Evolutionary conservation across 92 coral and sea anemone species (phyloP).

Genomic region (Siderastrea siderea): DNA sequence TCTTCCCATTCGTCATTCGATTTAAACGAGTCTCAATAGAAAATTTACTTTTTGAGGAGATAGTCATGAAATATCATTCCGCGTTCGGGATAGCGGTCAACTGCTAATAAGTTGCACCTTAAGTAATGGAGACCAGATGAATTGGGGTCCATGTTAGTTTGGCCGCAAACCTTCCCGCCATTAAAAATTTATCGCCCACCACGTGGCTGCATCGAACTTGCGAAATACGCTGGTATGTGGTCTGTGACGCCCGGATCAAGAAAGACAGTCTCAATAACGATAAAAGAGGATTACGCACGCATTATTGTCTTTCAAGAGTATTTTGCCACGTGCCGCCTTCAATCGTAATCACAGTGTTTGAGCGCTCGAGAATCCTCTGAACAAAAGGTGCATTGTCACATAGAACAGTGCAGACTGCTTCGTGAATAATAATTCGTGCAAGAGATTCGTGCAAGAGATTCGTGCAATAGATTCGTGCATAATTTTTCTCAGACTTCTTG

Average conservation of each 20-base stretch:
- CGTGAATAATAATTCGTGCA: neutral
- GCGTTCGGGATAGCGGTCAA: slow-evolving; percentile 29
- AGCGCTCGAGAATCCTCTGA: slow-evolving; percentile 17
- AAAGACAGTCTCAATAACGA: neutral
- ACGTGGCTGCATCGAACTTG: slow-evolving; percentile 52
- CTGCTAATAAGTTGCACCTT: slow-evolving; percentile 29
- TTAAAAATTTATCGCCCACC: slow-evolving; percentile 54
- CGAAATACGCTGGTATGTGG: slow-evolving; percentile 57
- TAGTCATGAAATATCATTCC: slow-evolving; percentile 32
- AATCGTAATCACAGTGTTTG: neutral
- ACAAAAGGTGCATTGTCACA: slow-evolving; percentile 16
- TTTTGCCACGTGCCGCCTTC: slow-evolving; percentile 56
- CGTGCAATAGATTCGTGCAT: too few relatives aligned
- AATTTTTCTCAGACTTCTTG: neutral
- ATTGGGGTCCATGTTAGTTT: slow-evolving; percentile 40
- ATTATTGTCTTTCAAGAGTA: slow-evolving; percentile 27
- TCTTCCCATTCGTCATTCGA: slow-evolving; percentile 62
- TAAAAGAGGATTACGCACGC: slow-evolving; percentile 18
- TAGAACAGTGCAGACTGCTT: neutral
- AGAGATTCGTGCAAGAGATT: too few relatives aligned
- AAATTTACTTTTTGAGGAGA: slow-evolving; percentile 53
- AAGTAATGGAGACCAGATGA: slow-evolving; percentile 32
- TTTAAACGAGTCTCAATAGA: slow-evolving; percentile 48
- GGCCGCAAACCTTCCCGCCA: slow-evolving; percentile 50
- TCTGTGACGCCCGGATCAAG: slow-evolving; percentile 5